Evolutionary conservation across 2,888 invertebrate genomes (phyloP), one percentile per base, ranked within the genome.

Genomic region (Rotaria socialis): DNA sequence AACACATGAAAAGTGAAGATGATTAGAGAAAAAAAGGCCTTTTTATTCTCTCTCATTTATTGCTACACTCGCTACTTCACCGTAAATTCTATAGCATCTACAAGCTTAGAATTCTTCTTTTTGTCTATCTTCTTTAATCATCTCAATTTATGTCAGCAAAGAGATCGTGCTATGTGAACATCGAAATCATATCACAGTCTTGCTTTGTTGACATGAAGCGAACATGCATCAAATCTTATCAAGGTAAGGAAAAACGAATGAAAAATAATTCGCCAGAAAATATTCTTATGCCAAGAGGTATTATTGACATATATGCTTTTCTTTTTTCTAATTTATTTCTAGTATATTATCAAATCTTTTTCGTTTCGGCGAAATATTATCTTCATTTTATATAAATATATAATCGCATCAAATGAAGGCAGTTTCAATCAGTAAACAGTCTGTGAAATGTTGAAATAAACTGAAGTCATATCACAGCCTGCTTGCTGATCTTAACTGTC

Each of bases 191-290:
- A 80, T 80, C 80, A 80, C 80, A 80, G 80, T 47, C 80, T 67
- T 80, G 80, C 80, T 80, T 80, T 80, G 80, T 80, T 80, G 80
- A 80, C 80, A 80, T 43, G 80, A 80, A 80, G 24, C 67, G 35
- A 67, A 67, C 67, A 35, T 11, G 5, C 80, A 80, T 80, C 47
- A n/a, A 1, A 47, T 24, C 22, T 47, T n/a, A 47, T 80, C 80
- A 47, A 80, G 67, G 27, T 67, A 67, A 67, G 19, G 14, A 10
- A 14, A 22, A 67, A 27, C 24, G 7, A 19, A n/a, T 27, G 5
- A 6, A 67, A 58, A 22, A 58, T n/a, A 7, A 14, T 24, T n/a
- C 10, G 1, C 3, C 11, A 52, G 14, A 11, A 52, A 52, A 52
- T 14, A 52, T 52, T 52, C 47, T 11, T 52, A 11, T 11, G 0